Evolutionary conservation across 1,140 invertebrate species (phyloP), one percentile per base, ranked within the genome.

Genomic region (Lepidurus arcticus): DNA sequence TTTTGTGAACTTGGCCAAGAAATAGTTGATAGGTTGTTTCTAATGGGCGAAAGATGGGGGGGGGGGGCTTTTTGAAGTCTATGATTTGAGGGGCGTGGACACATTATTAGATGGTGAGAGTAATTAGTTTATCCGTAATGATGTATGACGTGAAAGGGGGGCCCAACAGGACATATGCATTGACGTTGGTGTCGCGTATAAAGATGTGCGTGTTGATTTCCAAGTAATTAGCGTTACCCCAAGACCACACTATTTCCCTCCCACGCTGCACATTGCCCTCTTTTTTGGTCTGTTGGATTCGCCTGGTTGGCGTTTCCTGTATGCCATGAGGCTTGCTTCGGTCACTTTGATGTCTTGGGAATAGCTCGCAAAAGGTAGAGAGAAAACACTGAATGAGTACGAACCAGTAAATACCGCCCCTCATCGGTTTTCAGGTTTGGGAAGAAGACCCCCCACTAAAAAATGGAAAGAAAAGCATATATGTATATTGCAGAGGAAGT

Each of bases 1-100:
- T 34, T 34, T 34, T 34, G 34, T 34, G 34, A 34, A 34, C 34
- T 34, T 34, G 34, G 34, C 0, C 34, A 34, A 34, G 34, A 34
- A 34, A 34, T 34, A 34, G 34, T 34, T 34, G 34, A 34, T 34
- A 34, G 34, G 34, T 34, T 34, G 34, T 34, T 34, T 34, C 3
- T 34, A 34, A 34, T 34, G 34, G 34, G 34, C 34, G 34, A 3
- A 34, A 34, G 2, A 34, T 34, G 4, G 13, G 45, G 4, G 45
- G 45, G 16, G 21, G 53, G 53, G 53, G 1, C 16, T 13, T n/a
- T 65, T n/a, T 65, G 7, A 34, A 34, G 34, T 34, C 1, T 65
- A 7, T 65, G n/a, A 65, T 65, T 65, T 65, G 53, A n/a, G 53
- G 53, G n/a, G 53, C 53, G n/a, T 65, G 53, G 53, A 65, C 53